Evolutionary conservation across 2,113 vertebrate species (phyloP).

Genomic region (Microtus pennsylvanicus): DNA sequence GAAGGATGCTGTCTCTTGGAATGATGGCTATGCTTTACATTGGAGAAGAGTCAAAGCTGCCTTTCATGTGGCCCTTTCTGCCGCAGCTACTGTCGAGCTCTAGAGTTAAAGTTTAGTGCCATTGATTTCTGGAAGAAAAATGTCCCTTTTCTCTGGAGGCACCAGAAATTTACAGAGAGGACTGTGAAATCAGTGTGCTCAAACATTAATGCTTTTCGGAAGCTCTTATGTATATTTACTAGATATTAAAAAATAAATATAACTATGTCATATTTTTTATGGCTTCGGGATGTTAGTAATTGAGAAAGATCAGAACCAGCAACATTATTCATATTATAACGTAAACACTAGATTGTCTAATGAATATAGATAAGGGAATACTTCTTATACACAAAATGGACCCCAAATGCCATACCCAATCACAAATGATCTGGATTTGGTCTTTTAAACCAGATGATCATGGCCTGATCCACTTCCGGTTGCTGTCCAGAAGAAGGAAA

Average conservation of each 20-base stretch:
- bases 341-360: background rate
- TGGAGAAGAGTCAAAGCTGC: background rate
- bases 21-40: background rate
- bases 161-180: constrained; percentile 27
- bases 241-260: background rate
- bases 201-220: background rate
- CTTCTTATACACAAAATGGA: background rate
- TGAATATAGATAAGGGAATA: background rate
- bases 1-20: background rate
- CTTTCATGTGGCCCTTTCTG: background rate
- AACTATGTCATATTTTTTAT: background rate
- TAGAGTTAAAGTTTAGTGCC: constrained; percentile 47
- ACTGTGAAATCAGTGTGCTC: background rate
- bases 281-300: background rate
- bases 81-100: background rate
- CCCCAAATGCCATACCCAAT: background rate
- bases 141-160: constrained; percentile 5
- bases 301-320: background rate
- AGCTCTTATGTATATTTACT: background rate
- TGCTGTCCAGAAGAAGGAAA: background rate
- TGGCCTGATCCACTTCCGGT: background rate
- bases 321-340: background rate
- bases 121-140: background rate
- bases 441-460: background rate
- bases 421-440: background rate